phyloP scores from a whole-genome alignment of 2,888 invertebrate genomes.

The Drosophila borealis region DNA sequence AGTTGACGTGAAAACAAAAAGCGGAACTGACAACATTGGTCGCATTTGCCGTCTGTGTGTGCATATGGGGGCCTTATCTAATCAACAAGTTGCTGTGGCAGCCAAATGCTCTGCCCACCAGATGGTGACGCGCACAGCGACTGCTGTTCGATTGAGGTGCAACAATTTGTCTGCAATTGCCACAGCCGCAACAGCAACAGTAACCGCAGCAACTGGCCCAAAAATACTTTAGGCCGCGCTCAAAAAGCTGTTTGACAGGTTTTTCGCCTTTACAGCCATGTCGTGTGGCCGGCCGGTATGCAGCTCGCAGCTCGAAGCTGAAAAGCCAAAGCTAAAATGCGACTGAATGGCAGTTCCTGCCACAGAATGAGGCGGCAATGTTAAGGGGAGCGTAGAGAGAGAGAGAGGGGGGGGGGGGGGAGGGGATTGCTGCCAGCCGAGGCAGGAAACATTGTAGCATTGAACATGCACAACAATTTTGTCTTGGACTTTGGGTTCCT shows the following conservation, averaged over 20 bases:
- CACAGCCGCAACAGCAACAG: conserved; percentile 25
- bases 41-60: conserved; percentile 12
- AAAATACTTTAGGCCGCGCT: conserved; percentile 55
- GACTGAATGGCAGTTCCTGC: conserved; percentile 50
- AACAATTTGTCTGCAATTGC: conserved; percentile 77
- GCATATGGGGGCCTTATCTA: conserved; percentile 62
- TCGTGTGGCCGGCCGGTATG: conserved; percentile 69
- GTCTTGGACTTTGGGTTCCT: conserved; percentile 71
- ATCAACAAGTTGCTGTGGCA: conserved; percentile 68
- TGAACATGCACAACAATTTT: conserved; percentile 71
- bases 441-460: conserved; percentile 55
- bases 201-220: conserved; percentile 53
- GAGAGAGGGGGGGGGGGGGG: background rate
- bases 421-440: conserved; percentile 5
- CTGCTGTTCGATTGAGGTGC: conserved; percentile 75
- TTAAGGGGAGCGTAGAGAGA: background rate
- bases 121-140: conserved; percentile 43
- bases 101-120: conserved; percentile 36
- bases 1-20: background rate
- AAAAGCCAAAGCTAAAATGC: conserved; percentile 27
- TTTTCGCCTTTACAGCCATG: conserved; percentile 49
- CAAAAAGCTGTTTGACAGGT: conserved; percentile 70
- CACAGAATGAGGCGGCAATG: conserved; percentile 4
- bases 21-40: conserved; percentile 6
- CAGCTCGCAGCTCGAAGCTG: conserved; percentile 31